Base-by-base conservation (phyloP, 2,888 invertebrate genomes). In the Caenorhabditis zanzibari region DNA sequence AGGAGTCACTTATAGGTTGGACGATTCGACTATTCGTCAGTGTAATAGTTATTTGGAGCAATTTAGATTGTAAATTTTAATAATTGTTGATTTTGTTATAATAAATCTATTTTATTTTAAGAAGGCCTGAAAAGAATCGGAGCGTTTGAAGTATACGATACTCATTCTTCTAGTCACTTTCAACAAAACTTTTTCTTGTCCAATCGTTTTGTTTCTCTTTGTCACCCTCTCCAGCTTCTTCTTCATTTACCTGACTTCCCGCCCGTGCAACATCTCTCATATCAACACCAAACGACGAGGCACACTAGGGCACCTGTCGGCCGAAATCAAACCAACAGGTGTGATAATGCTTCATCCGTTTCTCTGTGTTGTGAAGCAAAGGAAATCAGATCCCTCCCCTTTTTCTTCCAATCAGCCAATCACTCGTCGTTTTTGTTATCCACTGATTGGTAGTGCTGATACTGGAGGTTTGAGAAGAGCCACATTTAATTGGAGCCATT, bases 201-300 rank as follows among this genome's bases (percentile, higher is more conserved):
- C n/a, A 9, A n/a, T 19, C 19, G 4, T 47, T 16, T 47, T 47
- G 47, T 47, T 19, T 47, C 47, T 19, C 47, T n/a, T 47, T 47
- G 19, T 19, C n/a, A 19, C n/a, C 44, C 16, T 24, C 24, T 44
- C 41, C 6, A 19, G 6, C 49, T 52, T 32, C 32, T 19, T 35
- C 44, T 16, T 35, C n/a, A 6, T 49, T 49, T 26, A 26, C 22
- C 35, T 41, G 64, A 49, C 26, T 52, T 76, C 59, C 77, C 77
- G 71, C 71, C 71, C 77, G 77, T 77, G 77, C 77, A 69, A 77
- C 77, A 77, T 77, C 77, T 68, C 68, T 77, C 77, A 77, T 77
- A 77, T 77, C 77, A 77, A 77, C 77, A 77, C 77, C 71, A 76
- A 68, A 26, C 28, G 44, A 44, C 64, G 4, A 32, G 7, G 24